Evolutionary conservation across 64 coral and sea anemone species (phyloP), one percentile per base, ranked within the genome.

Genomic region (Exaiptasia diaphana): DNA sequence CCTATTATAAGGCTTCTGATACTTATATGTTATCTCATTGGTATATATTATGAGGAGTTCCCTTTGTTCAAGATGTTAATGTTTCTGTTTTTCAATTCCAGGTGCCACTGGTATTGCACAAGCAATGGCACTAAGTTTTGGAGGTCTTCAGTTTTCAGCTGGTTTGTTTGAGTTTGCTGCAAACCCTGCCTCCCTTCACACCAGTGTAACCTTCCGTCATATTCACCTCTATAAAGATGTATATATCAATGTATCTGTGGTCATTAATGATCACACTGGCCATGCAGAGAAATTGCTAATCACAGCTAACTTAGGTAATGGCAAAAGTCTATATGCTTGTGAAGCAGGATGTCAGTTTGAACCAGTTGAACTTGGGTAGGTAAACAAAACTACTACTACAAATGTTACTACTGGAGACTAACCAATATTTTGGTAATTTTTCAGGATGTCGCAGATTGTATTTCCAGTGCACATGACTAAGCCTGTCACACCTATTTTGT

Each of bases 341-440:
- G 95, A 99, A 62, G 95, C 95, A 4, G 95, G 95, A 53, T 99
- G 95, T 46, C 95, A 99, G 41, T 99, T 77, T 68, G 84, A 92
- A 11, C 89, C 95, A 20, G 89, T 93, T 18, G 67, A 89, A 86
- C 65, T 99, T 17, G 67, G 80, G 95, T 99, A 53, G 69, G 78
- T 82, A 61, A 18, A 29, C 20, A 57, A 18, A 23, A 3, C 45
- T 12, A 1, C 0, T 3, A 46, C 12, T 25, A 23, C 43, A 46
- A 8, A 15, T 46, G 43, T 46, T 7, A 6, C 15, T 46, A 15
- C 5, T 46, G 15, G 15, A 6, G 15, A 46, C 43, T 46, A 46
- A 46, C 15, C 43, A 8, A 46, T 46, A 15, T 6, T 46, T 46
- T 7, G 43, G 43, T 46, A 8, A 46, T 46, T 65, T 20, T 32